A percentile compares a stretch with the other conserved stretches of the same genome.
phyloP scores from a whole-genome alignment of 2,113 vertebrate species.

The Elachura formosa region DNA sequence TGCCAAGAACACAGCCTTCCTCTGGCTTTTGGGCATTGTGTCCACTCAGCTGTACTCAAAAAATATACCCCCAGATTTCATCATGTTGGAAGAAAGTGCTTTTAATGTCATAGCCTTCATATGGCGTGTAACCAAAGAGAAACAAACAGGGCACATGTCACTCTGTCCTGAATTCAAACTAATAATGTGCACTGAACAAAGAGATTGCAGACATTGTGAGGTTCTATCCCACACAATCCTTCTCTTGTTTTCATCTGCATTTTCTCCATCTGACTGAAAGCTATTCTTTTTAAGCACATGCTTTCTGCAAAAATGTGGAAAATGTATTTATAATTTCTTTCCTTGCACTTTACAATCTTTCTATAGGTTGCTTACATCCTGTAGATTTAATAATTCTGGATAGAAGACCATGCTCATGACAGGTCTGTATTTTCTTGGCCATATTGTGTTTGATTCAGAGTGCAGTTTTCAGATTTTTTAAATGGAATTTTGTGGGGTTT shows the following conservation, averaged over 20 bases:
- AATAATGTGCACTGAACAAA: background rate
- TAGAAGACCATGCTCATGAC: background rate
- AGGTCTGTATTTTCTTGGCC: constrained; percentile 30
- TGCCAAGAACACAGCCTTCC: background rate
- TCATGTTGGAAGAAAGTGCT: background rate
- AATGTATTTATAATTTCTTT: background rate
- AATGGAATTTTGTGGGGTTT: constrained; percentile 46
- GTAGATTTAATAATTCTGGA: constrained; percentile 11
- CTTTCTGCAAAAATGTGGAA: background rate
- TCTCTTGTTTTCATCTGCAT: background rate
- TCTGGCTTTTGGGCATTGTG: background rate
- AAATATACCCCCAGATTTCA: background rate
- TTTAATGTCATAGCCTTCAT: background rate
- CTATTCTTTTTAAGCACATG: background rate
- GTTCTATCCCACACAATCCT: background rate
- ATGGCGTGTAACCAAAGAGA: background rate
- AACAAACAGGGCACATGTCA: background rate
- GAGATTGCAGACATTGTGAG: background rate
- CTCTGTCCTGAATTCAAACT: background rate
- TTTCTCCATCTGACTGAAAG: background rate
- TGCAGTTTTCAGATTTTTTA: constrained; percentile 37
- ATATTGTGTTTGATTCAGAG: constrained; percentile 40
- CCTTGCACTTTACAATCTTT: background rate
- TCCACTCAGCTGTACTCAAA: background rate
- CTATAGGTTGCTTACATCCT: background rate